phyloP scores from a whole-genome alignment of 2,888 invertebrate species.

The Diploptera punctata region DNA sequence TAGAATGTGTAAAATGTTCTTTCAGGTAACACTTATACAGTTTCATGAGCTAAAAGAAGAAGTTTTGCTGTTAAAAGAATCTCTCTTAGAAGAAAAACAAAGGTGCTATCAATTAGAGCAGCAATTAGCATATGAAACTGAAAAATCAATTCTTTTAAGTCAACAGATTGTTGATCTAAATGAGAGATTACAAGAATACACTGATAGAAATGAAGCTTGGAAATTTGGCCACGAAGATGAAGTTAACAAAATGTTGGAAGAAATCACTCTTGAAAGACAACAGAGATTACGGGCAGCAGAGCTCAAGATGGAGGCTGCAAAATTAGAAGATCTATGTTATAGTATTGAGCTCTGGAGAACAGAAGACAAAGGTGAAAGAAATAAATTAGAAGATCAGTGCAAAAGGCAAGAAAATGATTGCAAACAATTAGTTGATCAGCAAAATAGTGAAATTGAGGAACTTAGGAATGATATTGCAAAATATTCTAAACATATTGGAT shows the following conservation, averaged over 20 bases:
- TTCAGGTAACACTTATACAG: background rate
- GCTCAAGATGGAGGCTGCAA: constrained; percentile 10
- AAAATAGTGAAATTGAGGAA: background rate
- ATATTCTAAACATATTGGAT: background rate
- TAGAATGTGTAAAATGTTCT: too few species aligned
- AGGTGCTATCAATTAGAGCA: background rate
- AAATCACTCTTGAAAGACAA: background rate
- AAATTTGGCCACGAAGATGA: background rate
- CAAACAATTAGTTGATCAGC: background rate
- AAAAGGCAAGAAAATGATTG: background rate
- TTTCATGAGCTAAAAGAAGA: constrained; percentile 4
- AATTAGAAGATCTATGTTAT: constrained; percentile 1
- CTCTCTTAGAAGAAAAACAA: background rate
- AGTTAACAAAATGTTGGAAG: background rate
- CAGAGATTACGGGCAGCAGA: constrained; percentile 8
- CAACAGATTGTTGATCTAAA: background rate
- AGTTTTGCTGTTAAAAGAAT: background rate
- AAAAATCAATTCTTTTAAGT: background rate
- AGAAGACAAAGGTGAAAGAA: background rate
- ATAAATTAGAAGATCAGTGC: background rate
- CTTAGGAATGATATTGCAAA: background rate
- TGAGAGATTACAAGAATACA: background rate
- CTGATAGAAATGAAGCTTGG: background rate
- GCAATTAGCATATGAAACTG: constrained; percentile 5
- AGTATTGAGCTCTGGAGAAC: background rate